These are phyloP conservation scores for Helicoverpa zea DNA, from an alignment of 1,140 invertebrate species.

Conservation along the genomic window DNA sequence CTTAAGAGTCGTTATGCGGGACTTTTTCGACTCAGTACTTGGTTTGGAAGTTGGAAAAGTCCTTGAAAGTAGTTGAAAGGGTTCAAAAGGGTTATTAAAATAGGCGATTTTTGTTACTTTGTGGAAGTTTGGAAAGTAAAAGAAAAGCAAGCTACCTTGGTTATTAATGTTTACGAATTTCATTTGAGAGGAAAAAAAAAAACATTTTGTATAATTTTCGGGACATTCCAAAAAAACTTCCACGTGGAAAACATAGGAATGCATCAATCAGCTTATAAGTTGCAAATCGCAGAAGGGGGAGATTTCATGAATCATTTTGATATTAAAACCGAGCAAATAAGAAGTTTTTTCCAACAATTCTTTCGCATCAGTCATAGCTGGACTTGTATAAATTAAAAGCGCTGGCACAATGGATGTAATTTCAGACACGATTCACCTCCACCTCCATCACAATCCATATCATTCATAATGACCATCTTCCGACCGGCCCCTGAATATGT, in stretches of 20 bases:
- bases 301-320: neutral
- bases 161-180: conserved; percentile 39
- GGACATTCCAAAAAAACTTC: conserved; percentile 6
- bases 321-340: neutral
- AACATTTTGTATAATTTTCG: neutral
- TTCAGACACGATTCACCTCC: conserved; percentile 59
- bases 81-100: conserved; percentile 45
- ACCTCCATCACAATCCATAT: conserved; percentile 69
- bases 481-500: conserved; percentile 53
- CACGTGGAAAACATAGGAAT: conserved; percentile 32
- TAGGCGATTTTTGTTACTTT: conserved; percentile 43
- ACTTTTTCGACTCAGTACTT: conserved; percentile 38
- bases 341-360: neutral
- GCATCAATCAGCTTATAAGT: conserved; percentile 29
- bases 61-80: conserved; percentile 37
- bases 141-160: conserved; percentile 12
- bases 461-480: conserved; percentile 71
- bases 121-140: conserved; percentile 28
- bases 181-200: neutral
- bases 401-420: conserved; percentile 55
- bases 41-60: conserved; percentile 38
- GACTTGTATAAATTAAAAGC: conserved; percentile 38
- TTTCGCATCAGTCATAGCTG: neutral
- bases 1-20: conserved; percentile 14
- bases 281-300: neutral